These are phyloP conservation scores for Ceraclea dissimilis DNA, from an alignment of 2,888 invertebrate genomes.

Conservation along the genomic window DNA sequence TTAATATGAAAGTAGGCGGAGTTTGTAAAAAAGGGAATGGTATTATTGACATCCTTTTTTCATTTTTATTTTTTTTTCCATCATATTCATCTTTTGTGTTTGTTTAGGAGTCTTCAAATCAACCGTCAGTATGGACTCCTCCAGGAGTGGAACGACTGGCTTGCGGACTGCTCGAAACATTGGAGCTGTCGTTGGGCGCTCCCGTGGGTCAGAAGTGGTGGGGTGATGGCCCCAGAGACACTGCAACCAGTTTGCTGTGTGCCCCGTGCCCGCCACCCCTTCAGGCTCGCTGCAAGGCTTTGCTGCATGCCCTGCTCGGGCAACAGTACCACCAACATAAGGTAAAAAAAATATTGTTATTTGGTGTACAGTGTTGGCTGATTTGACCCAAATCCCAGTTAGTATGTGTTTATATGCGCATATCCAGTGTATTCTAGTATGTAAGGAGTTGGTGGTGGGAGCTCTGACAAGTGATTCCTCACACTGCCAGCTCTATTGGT, in stretches of 20 bases:
- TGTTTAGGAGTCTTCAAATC: conserved; percentile 35
- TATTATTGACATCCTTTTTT: too few relatives aligned
- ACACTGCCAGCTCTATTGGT: too few relatives aligned
- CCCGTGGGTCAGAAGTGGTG: conserved; percentile 30
- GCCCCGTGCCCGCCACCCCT: conserved; percentile 42
- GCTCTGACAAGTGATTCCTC: too few relatives aligned
- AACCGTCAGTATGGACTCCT: conserved; percentile 33
- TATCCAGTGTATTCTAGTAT: too few relatives aligned
- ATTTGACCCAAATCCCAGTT: too few relatives aligned
- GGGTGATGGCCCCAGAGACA: conserved; percentile 36
- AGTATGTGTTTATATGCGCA: too few relatives aligned
- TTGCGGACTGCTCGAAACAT: conserved; percentile 41
- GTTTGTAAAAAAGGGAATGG: too few relatives aligned
- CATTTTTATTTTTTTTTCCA: too few relatives aligned
- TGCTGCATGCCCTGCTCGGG: conserved; percentile 72
- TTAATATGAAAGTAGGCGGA: too few relatives aligned
- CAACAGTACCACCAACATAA: conserved; percentile 82
- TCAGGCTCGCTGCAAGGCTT: conserved; percentile 60
- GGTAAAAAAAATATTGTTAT: conserved; percentile 40
- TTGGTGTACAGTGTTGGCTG: too few relatives aligned
- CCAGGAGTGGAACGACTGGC: conserved; percentile 42
- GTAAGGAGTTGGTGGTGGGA: too few relatives aligned
- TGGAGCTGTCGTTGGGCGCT: conserved; percentile 33
- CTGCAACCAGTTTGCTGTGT: conserved; percentile 39
- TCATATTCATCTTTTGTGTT: too few relatives aligned